A percentile compares a stretch with the other conserved stretches of the same genome.
These are phyloP conservation scores for Ctenochaetus hawaiiensis DNA, from an alignment of 2,797 vertebrate species.

Conservation along the genomic window DNA sequence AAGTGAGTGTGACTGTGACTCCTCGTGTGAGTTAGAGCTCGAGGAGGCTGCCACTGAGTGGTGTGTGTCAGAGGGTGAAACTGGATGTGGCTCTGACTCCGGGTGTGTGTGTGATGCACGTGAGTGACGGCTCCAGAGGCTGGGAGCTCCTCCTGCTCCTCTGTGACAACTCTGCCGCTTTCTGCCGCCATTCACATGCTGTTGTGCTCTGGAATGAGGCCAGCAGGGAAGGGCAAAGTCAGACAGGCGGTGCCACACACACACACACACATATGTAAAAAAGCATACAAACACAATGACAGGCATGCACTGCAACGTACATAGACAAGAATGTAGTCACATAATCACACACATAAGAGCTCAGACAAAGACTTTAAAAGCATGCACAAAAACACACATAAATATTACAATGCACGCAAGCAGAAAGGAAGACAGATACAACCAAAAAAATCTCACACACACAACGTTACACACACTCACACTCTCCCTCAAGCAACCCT, in stretches of 20 bases:
- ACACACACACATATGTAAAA: not conserved
- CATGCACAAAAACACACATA: constrained; percentile 17
- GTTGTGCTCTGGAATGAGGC: constrained; percentile 75
- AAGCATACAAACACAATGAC: constrained; percentile 10
- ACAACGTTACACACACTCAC: not conserved
- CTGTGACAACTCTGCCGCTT: constrained; percentile 69
- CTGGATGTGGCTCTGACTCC: constrained; percentile 79
- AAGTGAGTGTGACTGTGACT: constrained; percentile 80
- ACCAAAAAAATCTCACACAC: constrained; percentile 5
- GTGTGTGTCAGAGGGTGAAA: constrained; percentile 70
- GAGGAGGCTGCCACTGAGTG: constrained; percentile 70
- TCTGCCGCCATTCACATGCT: constrained; percentile 82
- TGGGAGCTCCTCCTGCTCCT: constrained; percentile 76
- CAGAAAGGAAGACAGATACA: constrained; percentile 18
- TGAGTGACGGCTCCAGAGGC: constrained; percentile 58
- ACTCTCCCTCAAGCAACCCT: not conserved
- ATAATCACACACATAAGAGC: not conserved
- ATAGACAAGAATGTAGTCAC: constrained; percentile 43
- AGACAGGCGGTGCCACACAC: constrained; percentile 40
- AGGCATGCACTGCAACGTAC: constrained; percentile 26
- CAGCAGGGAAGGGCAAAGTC: constrained; percentile 70
- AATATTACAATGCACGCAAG: constrained; percentile 10
- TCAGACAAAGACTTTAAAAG: constrained; percentile 20
- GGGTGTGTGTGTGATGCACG: constrained; percentile 57
- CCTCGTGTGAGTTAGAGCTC: constrained; percentile 67